phyloP scores from a whole-genome alignment of 2,888 invertebrate genomes.

The Tachina grossa region DNA sequence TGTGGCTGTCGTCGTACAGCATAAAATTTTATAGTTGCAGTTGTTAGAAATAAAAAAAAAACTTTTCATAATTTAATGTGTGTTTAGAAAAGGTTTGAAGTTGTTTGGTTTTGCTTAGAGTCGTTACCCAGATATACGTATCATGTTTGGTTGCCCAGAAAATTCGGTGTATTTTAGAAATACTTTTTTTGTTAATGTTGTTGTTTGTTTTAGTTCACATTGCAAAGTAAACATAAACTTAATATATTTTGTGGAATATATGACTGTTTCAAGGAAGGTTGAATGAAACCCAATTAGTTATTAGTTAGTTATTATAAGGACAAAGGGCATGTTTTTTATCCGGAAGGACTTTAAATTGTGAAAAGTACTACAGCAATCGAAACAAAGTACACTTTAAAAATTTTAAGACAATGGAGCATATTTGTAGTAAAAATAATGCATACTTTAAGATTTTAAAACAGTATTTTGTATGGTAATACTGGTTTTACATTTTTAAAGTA shows the following conservation, averaged over 20 bases:
- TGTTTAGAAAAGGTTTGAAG: slow-evolving; percentile 42
- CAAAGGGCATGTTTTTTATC: no score
- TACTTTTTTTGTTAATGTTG: background rate
- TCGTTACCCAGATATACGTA: slow-evolving; percentile 53
- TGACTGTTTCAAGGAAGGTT: slow-evolving; percentile 41
- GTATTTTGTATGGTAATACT: no score
- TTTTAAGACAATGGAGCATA: no score
- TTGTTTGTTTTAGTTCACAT: slow-evolving; percentile 7
- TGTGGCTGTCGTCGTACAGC: slow-evolving; percentile 14
- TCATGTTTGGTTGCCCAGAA: slow-evolving; percentile 46
- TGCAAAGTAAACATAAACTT: background rate
- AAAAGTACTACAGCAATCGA: no score
- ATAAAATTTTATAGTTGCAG: slow-evolving; percentile 63
- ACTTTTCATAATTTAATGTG: slow-evolving; percentile 15
- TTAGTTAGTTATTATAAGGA: no score
- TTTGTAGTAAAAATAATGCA: no score
- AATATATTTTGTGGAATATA: slow-evolving; percentile 14
- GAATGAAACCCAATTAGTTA: slow-evolving; percentile 69
- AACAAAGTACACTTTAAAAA: no score
- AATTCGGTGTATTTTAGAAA: background rate
- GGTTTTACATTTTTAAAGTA: no score
- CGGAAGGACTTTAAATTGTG: no score
- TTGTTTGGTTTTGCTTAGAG: slow-evolving; percentile 22
- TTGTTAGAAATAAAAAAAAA: slow-evolving; percentile 26
- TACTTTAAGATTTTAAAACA: no score